phyloP scores from a whole-genome alignment of 37 sponge, comb jelly and placozoan genomes.

The Haliclona indistincta region DNA sequence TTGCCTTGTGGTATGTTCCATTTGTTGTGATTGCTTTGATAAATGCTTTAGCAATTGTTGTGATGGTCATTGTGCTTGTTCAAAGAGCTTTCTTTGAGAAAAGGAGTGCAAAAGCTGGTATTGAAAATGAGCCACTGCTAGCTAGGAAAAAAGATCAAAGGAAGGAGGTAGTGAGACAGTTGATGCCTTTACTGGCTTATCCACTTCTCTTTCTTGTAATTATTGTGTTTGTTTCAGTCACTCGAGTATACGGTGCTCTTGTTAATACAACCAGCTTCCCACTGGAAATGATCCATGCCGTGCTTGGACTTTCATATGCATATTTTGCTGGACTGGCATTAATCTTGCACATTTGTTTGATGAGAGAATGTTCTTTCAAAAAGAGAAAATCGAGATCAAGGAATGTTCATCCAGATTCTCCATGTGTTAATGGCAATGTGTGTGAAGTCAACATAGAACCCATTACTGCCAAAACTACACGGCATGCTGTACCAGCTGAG shows the following conservation, averaged over 20 bases:
- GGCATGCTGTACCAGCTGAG: too few relatives aligned
- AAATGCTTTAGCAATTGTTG: background rate
- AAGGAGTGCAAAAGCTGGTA: too few relatives aligned
- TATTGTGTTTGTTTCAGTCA: background rate
- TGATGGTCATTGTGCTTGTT: background rate
- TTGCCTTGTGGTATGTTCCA: slow-evolving; percentile 12
- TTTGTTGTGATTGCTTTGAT: background rate
- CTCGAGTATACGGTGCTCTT: background rate
- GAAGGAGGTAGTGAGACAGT: background rate
- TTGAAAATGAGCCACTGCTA: too few relatives aligned
- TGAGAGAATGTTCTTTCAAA: background rate
- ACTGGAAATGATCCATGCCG: background rate
- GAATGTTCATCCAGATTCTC: too few relatives aligned
- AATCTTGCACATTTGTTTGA: slow-evolving; percentile 3
- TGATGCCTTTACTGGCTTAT: slow-evolving; percentile 9
- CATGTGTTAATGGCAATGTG: too few relatives aligned
- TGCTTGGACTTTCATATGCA: background rate
- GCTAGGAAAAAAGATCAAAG: too few relatives aligned
- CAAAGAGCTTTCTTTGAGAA: background rate
- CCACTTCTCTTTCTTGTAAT: background rate
- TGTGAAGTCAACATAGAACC: too few relatives aligned
- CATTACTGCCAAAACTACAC: too few relatives aligned
- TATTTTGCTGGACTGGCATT: background rate
- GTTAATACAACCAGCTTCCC: background rate
- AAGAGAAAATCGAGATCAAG: too few relatives aligned